Conservation (phyloP, 2,888 invertebrate genomes). For the Suillia variegata region DNA sequence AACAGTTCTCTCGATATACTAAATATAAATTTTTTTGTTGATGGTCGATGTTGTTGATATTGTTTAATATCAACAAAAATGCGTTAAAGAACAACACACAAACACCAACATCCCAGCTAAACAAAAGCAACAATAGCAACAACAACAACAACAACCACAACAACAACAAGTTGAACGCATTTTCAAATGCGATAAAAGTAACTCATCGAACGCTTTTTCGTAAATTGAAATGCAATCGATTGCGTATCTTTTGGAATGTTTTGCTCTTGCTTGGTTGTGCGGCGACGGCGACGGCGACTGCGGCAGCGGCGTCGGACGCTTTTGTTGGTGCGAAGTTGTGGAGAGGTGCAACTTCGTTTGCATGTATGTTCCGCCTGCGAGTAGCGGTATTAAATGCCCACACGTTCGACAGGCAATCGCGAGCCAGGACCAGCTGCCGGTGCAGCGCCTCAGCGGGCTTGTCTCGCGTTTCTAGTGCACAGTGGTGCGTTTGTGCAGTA, state of each 20-base stretch:
- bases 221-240: conserved; percentile 5
- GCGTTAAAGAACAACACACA: not conserved
- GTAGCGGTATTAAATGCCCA: not conserved
- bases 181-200: conserved; percentile 1
- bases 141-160: not conserved
- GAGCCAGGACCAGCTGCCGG: too few relatives aligned
- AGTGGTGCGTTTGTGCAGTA: too few relatives aligned
- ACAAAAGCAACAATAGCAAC: not conserved
- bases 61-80: conserved; percentile 4
- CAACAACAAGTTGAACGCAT: not conserved
- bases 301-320: not conserved
- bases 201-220: not conserved
- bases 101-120: not conserved
- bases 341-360: not conserved
- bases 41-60: not conserved
- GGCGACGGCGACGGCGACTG: not conserved
- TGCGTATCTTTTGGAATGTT: not conserved
- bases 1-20: not conserved
- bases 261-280: not conserved
- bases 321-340: not conserved
- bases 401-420: too few relatives aligned
- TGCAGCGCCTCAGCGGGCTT: too few relatives aligned
- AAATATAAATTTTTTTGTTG: not conserved
- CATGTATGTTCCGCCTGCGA: not conserved
- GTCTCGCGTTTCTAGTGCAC: too few relatives aligned